Conservation (phyloP, 2,888 invertebrate genomes). For the Cosmorhoe ocellata region DNA sequence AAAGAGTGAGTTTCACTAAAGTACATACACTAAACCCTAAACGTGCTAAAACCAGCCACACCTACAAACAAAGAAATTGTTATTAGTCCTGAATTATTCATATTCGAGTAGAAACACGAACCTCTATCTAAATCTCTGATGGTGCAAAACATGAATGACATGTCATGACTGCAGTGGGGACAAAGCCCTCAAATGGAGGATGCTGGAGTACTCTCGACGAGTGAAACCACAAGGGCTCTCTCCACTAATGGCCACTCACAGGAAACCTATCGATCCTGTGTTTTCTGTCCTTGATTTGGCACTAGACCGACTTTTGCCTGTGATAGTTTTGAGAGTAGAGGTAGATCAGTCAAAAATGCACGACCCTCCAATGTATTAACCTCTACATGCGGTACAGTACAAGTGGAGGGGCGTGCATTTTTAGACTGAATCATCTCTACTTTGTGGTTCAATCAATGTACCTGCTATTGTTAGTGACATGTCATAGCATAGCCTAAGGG, state of each 20-base stretch:
- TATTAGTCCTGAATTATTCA: too few species aligned
- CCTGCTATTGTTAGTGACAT: too few species aligned
- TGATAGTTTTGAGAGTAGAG: neutral
- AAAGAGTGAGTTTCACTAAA: too few species aligned
- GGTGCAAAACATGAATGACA: slow-evolving; percentile 43
- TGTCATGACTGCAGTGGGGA: slow-evolving; percentile 40
- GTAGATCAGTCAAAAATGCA: neutral
- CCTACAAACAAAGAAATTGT: too few species aligned
- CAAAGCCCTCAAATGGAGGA: slow-evolving; percentile 47
- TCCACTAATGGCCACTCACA: slow-evolving; percentile 58
- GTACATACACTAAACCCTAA: too few species aligned
- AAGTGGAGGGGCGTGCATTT: too few species aligned
- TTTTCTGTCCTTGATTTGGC: slow-evolving; percentile 34
- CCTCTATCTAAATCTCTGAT: slow-evolving; percentile 3
- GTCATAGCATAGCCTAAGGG: too few species aligned
- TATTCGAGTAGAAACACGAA: neutral
- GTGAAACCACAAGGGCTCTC: slow-evolving; percentile 54
- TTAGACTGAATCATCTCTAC: too few species aligned
- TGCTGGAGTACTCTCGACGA: slow-evolving; percentile 46
- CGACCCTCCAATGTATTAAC: too few species aligned
- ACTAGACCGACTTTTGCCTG: slow-evolving; percentile 15
- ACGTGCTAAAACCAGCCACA: too few species aligned
- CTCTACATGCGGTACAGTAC: too few species aligned
- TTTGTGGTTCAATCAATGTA: too few species aligned
- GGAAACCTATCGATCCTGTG: slow-evolving; percentile 41